phyloP scores from a whole-genome alignment of 1,140 invertebrate genomes.

The Brachionus plicatilis region DNA sequence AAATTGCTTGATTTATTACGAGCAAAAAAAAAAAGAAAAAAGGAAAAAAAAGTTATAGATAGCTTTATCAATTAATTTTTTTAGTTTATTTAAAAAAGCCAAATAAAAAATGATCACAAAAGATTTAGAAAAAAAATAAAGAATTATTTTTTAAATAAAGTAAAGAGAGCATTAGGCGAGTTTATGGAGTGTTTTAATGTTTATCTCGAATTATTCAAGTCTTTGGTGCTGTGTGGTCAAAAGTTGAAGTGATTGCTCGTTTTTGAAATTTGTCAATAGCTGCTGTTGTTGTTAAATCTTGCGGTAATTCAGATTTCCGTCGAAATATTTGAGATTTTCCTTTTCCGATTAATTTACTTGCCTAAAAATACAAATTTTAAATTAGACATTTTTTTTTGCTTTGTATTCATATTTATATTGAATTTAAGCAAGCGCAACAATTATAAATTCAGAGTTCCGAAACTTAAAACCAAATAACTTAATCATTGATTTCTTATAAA shows the following conservation, averaged over 20 bases:
- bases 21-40: background rate
- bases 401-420: background rate
- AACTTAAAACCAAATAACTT: background rate
- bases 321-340: constrained; percentile 72
- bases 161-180: background rate
- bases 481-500: background rate
- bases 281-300: constrained; percentile 59
- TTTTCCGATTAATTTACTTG: constrained; percentile 62
- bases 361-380: constrained; percentile 44
- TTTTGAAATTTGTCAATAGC: constrained; percentile 23
- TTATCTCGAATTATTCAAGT: background rate
- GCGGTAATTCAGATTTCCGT: constrained; percentile 82
- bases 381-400: background rate
- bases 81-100: background rate
- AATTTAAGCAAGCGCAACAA: background rate
- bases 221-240: constrained; percentile 21
- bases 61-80: background rate
- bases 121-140: background rate
- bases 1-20: background rate
- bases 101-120: background rate
- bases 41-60: background rate
- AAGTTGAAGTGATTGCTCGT: background rate
- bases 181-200: background rate
- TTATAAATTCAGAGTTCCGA: background rate
- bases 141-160: background rate